A percentile compares a stretch with the other conserved stretches of the same genome.
Evolutionary conservation across 1,140 invertebrate genomes (phyloP).

Genomic region (Lethrus apterus): DNA sequence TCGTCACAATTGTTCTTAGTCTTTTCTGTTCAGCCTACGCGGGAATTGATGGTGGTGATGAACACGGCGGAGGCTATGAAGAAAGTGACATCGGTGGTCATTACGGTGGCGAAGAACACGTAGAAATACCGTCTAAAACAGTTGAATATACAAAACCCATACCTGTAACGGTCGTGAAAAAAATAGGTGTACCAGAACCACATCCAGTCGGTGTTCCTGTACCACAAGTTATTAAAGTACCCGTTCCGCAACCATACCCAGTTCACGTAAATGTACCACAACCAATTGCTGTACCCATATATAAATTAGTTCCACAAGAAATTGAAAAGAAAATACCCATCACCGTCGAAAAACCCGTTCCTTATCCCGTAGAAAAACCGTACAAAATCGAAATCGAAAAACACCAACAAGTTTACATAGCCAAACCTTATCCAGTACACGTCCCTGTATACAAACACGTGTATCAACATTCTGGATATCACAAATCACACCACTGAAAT

Average conservation of each 20-base stretch:
- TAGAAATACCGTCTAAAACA: constrained; percentile 46
- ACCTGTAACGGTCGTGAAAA: constrained; percentile 65
- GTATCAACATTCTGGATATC: constrained; percentile 66
- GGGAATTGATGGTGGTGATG: constrained; percentile 25
- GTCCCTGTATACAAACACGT: constrained; percentile 76
- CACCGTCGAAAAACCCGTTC: constrained; percentile 66
- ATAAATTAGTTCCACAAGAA: constrained; percentile 56
- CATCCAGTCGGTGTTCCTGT: constrained; percentile 67
- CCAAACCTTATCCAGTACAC: constrained; percentile 68
- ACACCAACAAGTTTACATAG: constrained; percentile 63
- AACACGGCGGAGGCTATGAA: constrained; percentile 8
- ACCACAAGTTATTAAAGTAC: constrained; percentile 64
- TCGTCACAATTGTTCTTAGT: constrained; percentile 24
- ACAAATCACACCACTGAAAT: no score
- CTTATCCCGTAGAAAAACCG: constrained; percentile 67
- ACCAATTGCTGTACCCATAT: constrained; percentile 64
- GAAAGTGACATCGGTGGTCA: constrained; percentile 21
- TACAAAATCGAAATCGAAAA: constrained; percentile 71
- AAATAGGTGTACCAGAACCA: constrained; percentile 65
- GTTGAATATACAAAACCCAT: constrained; percentile 60
- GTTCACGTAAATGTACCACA: constrained; percentile 63
- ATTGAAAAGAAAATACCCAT: constrained; percentile 70
- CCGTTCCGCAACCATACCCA: constrained; percentile 67
- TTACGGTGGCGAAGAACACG: constrained; percentile 27
- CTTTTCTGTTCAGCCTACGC: constrained; percentile 25